These are phyloP conservation scores for Lymantria dispar DNA, from an alignment of 2,888 invertebrate species.

Conservation along the genomic window DNA sequence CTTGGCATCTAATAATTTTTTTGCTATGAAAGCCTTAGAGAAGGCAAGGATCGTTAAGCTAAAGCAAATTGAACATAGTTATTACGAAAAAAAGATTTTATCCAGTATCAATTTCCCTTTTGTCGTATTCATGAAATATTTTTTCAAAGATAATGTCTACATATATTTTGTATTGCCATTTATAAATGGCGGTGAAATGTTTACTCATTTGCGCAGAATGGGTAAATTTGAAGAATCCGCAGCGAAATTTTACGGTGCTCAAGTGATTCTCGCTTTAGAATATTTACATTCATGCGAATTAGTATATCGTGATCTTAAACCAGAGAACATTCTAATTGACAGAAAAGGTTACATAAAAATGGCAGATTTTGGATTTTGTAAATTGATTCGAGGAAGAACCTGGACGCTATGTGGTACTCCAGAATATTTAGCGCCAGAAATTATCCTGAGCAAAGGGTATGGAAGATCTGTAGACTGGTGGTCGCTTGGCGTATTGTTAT, in stretches of 20 bases:
- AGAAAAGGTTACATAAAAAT: conserved; percentile 90
- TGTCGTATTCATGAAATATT: conserved; percentile 91
- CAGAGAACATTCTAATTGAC: conserved; percentile 95
- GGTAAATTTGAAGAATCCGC: conserved; percentile 88
- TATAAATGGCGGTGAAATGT: conserved; percentile 93
- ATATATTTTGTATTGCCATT: conserved; percentile 92
- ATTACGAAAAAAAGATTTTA: conserved; percentile 94
- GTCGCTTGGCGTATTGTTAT: conserved; percentile 94
- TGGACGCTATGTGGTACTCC: conserved; percentile 98
- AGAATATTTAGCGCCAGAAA: conserved; percentile 97
- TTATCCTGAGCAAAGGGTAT: conserved; percentile 95
- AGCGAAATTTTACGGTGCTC: conserved; percentile 94
- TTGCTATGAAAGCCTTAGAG: conserved; percentile 94
- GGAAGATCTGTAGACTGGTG: conserved; percentile 98
- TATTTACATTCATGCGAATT: conserved; percentile 94
- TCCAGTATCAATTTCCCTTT: conserved; percentile 94
- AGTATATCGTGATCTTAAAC: conserved; percentile 95
- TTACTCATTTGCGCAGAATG: conserved; percentile 86
- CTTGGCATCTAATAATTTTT: conserved; percentile 81
- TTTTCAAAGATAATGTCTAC: conserved; percentile 93
- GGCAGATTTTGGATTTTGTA: conserved; percentile 98
- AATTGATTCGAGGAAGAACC: conserved; percentile 88
- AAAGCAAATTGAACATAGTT: conserved; percentile 94
- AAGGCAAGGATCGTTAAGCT: conserved; percentile 93
- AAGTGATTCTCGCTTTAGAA: conserved; percentile 94